These are phyloP conservation scores for Podotricha telesiphe DNA, from an alignment of 2,888 invertebrate species.

Conservation along the genomic window DNA sequence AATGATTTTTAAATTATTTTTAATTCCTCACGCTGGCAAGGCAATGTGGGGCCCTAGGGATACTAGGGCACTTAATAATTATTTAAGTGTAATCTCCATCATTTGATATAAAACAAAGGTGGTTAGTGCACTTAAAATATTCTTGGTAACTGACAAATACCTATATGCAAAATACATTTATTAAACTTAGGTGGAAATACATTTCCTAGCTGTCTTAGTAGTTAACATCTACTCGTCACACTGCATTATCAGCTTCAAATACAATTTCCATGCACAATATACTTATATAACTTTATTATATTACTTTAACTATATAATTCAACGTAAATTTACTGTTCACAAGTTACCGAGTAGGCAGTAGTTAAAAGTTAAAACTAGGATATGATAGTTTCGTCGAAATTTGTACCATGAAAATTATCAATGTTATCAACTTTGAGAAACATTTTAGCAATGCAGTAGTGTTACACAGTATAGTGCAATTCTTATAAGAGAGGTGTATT, in stretches of 20 bases:
- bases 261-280: constrained; percentile 2
- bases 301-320: constrained; percentile 14
- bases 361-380: constrained; percentile 33
- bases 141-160: background rate
- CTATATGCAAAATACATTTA: background rate
- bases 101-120: too few species aligned
- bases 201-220: constrained; percentile 4
- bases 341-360: constrained; percentile 27
- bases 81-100: too few species aligned
- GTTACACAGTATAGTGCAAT: background rate
- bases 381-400: constrained; percentile 34
- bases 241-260: constrained; percentile 1
- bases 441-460: background rate
- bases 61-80: too few species aligned
- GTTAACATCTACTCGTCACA: background rate
- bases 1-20: too few species aligned
- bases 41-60: too few species aligned
- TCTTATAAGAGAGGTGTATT: background rate
- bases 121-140: too few species aligned
- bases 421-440: constrained; percentile 16
- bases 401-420: constrained; percentile 28
- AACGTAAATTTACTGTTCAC: constrained; percentile 10
- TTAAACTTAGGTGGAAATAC: background rate
- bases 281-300: constrained; percentile 7
- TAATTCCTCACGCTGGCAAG: too few species aligned